These are phyloP conservation scores for Symphodus melops DNA, from an alignment of 2,113 vertebrate genomes.

Conservation along the genomic window DNA sequence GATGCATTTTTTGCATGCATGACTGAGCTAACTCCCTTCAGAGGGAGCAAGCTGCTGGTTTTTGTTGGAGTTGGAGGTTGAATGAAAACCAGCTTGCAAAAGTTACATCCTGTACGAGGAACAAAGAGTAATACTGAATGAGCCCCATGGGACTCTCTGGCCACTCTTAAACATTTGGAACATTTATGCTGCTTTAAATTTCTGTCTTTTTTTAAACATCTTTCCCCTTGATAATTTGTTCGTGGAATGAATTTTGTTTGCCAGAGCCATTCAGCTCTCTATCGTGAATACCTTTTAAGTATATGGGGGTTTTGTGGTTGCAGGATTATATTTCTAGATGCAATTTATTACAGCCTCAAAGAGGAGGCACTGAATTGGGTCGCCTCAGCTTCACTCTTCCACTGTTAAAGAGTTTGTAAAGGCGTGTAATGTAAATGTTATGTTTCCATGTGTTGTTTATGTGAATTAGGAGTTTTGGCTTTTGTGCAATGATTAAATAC, in stretches of 20 bases:
- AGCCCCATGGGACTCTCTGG: constrained; percentile 69
- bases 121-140: constrained; percentile 70
- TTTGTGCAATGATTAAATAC: constrained; percentile 36
- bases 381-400: constrained; percentile 31
- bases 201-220: constrained; percentile 56
- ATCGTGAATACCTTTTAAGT: constrained; percentile 67
- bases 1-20: constrained; percentile 31
- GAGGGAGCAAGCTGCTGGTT: constrained; percentile 3
- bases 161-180: constrained; percentile 78
- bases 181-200: constrained; percentile 80
- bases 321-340: constrained; percentile 64
- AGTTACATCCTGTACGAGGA: constrained; percentile 77
- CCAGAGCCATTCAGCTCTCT: constrained; percentile 66
- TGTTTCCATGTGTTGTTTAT: constrained; percentile 63
- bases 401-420: constrained; percentile 46
- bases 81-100: constrained; percentile 76
- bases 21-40: not conserved
- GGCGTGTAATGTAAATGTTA: constrained; percentile 51
- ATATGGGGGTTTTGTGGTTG: constrained; percentile 65
- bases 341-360: constrained; percentile 67
- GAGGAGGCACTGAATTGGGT: constrained; percentile 58
- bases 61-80: constrained; percentile 24
- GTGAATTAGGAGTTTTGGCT: constrained; percentile 44
- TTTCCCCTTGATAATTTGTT: constrained; percentile 76
- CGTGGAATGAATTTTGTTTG: constrained; percentile 72